Conservation (phyloP, 2,113 vertebrate species). For the Pollachius pollachius region DNA sequence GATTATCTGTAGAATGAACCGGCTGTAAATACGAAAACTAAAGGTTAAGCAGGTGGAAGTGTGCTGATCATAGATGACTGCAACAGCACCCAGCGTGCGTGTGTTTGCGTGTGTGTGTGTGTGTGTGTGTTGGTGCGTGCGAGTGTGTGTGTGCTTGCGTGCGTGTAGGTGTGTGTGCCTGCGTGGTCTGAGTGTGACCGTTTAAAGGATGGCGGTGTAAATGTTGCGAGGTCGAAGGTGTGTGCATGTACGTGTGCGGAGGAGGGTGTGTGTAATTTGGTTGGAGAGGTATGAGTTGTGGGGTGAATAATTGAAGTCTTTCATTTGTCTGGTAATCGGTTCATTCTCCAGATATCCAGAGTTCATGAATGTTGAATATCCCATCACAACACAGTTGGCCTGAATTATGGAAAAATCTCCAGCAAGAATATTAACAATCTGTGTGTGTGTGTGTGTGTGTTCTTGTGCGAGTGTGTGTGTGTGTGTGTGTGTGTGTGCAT, state of each 20-base stretch:
- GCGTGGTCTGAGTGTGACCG: slow-evolving; percentile 25
- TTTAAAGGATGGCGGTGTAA: slow-evolving; percentile 26
- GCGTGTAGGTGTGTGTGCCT: slow-evolving; percentile 8
- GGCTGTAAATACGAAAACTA: too few relatives aligned
- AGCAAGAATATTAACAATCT: slow-evolving; percentile 96
- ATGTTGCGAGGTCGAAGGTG: slow-evolving; percentile 42
- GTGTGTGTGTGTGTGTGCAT: slow-evolving; percentile 38
- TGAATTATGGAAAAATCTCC: slow-evolving; percentile 98
- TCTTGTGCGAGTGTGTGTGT: slow-evolving; percentile 27
- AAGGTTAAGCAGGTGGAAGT: not conserved
- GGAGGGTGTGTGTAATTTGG: slow-evolving; percentile 39
- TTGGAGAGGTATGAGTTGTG: slow-evolving; percentile 62
- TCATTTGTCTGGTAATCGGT: slow-evolving; percentile 99
- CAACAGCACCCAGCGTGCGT: slow-evolving; percentile 30
- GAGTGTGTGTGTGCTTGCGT: slow-evolving; percentile 28
- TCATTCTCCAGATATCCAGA: slow-evolving; percentile 97
- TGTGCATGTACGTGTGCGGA: slow-evolving; percentile 25
- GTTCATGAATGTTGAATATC: slow-evolving; percentile 99
- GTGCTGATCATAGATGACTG: slow-evolving; percentile 44
- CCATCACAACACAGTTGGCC: slow-evolving; percentile 98
- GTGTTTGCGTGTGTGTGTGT: not conserved
- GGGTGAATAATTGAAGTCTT: slow-evolving; percentile 99
- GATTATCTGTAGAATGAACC: too few relatives aligned
- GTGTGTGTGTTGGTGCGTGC: slow-evolving; percentile 13
- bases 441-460: slow-evolving; percentile 48